Evolutionary conservation across 2,113 vertebrate genomes (phyloP), one percentile per base, ranked within the genome.

Genomic region (Morone chrysops): DNA sequence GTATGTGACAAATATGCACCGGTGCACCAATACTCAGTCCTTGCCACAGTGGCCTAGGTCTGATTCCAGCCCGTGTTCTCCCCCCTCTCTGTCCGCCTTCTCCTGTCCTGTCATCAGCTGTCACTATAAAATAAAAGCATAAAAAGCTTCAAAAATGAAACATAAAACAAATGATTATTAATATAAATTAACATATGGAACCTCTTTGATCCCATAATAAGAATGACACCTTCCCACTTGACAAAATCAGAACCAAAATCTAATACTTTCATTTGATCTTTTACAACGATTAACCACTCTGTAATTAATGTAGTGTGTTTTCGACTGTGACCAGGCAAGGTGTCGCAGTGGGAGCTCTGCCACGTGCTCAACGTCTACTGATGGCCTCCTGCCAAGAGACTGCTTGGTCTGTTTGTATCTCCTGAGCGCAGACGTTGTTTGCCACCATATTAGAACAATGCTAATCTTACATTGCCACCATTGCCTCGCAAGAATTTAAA

Each of bases 331-430:
- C 50, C 48, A 51, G 50, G 50, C 41, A 4, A 75, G 36, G 48
- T 75, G 14, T 25, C n/a, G 7, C 47, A 31, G n/a, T 9, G 36
- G 57, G 50, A 78, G 48, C 77, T 77, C 41, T 38, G 77, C 77
- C 50, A 50, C 75, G 87, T 79, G 59, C 31, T 75, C 22, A 14
- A 66, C 54, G 61, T 57, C 38, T n/a, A 11, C 65, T 56, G 57
- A 31, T 66, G 86, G 57, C 82, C 70, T 9, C 48, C 6, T 74
- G 83, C 82, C 79, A 81, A 78, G 12, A 78, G 18, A 18, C 60
- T 17, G 38, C 54, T 76, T 36, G 13, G 70, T 81, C 14, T 17
- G 31, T 50, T 80, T 61, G 53, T 75, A 63, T 65, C 56, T 80
- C 41, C 56, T 18, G 16, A 73, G 12, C 60, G 72, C 71, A 74